Evolutionary conservation across 2,113 vertebrate genomes (phyloP).

Genomic region (Cheirogaleus medius): DNA sequence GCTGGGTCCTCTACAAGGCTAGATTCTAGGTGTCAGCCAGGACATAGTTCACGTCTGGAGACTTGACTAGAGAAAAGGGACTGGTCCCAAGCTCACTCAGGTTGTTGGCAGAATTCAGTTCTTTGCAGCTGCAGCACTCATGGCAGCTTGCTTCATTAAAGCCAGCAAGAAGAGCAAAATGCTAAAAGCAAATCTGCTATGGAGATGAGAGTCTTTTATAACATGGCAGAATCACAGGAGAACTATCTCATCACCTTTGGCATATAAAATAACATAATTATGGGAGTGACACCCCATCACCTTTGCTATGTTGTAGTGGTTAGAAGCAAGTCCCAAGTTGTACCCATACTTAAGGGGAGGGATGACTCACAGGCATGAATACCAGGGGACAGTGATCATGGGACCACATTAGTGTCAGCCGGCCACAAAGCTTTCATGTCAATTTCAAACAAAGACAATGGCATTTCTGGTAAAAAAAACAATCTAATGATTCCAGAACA

Average conservation of each 20-base stretch:
- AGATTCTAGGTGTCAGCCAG: background rate
- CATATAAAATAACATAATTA: background rate
- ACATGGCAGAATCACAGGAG: background rate
- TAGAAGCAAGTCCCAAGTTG: background rate
- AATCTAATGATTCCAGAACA: background rate
- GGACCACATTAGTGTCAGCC: background rate
- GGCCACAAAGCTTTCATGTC: background rate
- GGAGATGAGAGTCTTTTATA: background rate
- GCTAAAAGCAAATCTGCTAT: background rate
- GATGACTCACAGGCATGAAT: background rate
- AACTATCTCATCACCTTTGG: background rate
- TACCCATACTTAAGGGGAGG: background rate
- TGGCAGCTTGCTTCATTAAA: background rate
- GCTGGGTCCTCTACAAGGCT: background rate
- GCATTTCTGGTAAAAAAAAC: slow-evolving; percentile 14
- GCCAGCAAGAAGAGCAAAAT: background rate
- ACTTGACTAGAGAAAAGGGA: too few relatives aligned
- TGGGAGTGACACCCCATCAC: background rate
- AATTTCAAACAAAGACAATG: background rate
- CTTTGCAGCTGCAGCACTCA: background rate
- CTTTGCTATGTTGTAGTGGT: background rate
- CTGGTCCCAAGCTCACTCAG: background rate
- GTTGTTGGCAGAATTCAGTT: background rate
- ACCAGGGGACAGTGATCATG: background rate
- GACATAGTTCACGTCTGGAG: background rate